A percentile compares a stretch with the other conserved stretches of the same genome.
Conservation (phyloP, 2,888 invertebrate species). For the Pristionchus arcanus region DNA sequence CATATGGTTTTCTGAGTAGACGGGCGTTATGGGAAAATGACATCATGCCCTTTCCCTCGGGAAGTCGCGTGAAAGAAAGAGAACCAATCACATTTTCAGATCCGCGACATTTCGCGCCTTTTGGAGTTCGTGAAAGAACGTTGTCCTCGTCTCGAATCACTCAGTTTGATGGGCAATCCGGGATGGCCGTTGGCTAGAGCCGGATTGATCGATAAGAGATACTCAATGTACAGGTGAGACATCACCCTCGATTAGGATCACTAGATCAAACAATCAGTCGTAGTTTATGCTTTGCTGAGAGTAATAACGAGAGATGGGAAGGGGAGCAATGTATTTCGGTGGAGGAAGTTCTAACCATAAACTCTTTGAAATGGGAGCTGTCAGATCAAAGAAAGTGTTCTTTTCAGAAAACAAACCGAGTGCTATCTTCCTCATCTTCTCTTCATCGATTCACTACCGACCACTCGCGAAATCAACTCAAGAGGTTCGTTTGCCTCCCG, state of each 20-base stretch:
- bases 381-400: neutral
- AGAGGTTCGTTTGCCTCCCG: neutral
- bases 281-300: neutral
- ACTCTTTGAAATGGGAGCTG: too few relatives aligned
- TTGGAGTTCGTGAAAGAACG: constrained; percentile 63
- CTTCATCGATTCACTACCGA: constrained; percentile 46
- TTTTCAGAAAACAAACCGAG: constrained; percentile 26
- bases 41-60: too few relatives aligned
- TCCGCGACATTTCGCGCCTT: constrained; percentile 68
- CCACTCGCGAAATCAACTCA: neutral
- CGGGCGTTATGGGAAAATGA: too few relatives aligned
- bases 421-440: constrained; percentile 10
- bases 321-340: neutral
- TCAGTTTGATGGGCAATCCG: constrained; percentile 69
- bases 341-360: neutral
- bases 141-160: constrained; percentile 69
- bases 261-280: neutral
- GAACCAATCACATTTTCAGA: constrained; percentile 57
- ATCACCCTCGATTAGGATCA: neutral
- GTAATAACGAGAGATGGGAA: neutral
- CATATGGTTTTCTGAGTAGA: neutral
- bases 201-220: constrained; percentile 17
- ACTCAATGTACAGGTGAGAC: constrained; percentile 55
- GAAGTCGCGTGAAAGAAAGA: too few relatives aligned
- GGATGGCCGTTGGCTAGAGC: constrained; percentile 64